Percentiles rank a stretch among this genome's conserved stretches.
Conservation (phyloP, 53 echinoderm and acorn worm species). For the Pentamera pediparva region DNA sequence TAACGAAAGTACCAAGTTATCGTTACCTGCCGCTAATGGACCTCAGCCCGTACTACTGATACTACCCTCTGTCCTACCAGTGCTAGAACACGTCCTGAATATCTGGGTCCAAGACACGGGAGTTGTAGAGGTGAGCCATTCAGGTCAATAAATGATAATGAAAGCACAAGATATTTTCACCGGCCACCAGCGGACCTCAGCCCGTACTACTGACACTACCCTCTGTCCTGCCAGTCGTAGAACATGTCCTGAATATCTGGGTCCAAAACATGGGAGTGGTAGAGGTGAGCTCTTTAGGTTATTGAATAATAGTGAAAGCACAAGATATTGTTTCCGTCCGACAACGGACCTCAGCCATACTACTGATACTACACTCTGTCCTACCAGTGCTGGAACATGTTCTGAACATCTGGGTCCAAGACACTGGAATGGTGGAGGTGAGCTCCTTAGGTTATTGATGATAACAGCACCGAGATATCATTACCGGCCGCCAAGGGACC, state of each 20-base stretch:
- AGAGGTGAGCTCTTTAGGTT: too few species aligned
- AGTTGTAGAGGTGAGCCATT: conserved; percentile 80
- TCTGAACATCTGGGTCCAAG: conserved; percentile 74
- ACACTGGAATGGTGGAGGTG: conserved; percentile 83
- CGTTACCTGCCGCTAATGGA: conserved; percentile 34
- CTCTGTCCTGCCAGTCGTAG: conserved; percentile 76
- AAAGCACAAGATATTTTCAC: conserved; percentile 26
- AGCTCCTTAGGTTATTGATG: too few species aligned
- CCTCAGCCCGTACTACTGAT: conserved; percentile 88
- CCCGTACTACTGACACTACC: conserved; percentile 79
- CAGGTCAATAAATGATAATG: too few species aligned
- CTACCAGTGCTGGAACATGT: conserved; percentile 93
- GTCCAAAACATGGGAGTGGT: conserved; percentile 78
- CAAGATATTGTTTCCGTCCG: conserved; percentile 23
- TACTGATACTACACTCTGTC: conserved; percentile 70
- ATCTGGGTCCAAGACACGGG: conserved; percentile 85
- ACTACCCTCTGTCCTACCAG: conserved; percentile 78
- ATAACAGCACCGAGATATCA: conserved; percentile 28
- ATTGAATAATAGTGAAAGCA: conserved; percentile 28
- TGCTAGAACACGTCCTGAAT: conserved; percentile 75
- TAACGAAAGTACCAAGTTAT: conserved; percentile 26
- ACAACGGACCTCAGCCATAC: conserved; percentile 76
- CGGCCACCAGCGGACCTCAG: conserved; percentile 60
- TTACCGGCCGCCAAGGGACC: conserved; percentile 47
- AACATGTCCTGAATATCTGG: conserved; percentile 81